phyloP scores from a whole-genome alignment of 2,797 vertebrate species.

The Aplochiton taeniatus region DNA sequence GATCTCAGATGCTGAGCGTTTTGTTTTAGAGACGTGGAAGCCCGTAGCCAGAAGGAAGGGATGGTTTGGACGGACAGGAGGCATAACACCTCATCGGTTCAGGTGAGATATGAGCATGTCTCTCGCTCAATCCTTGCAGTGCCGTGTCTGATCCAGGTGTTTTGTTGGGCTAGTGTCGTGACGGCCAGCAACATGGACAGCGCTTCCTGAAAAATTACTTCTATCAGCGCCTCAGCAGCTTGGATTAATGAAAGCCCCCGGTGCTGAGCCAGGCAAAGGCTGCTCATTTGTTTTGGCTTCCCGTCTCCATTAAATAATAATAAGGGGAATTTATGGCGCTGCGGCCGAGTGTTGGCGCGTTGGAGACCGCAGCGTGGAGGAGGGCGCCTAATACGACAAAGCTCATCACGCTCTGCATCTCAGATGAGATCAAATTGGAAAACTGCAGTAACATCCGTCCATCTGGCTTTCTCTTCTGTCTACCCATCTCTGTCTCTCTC shows the following conservation, averaged over 20 bases:
- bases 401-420: conserved; percentile 53
- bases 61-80: conserved; percentile 30
- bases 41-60: conserved; percentile 44
- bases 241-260: conserved; percentile 62
- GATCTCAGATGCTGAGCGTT: too few relatives aligned
- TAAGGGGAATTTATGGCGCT: conserved; percentile 61
- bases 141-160: conserved; percentile 38
- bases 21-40: too few relatives aligned
- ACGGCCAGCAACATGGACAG: conserved; percentile 31
- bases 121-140: conserved; percentile 37
- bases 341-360: conserved; percentile 34
- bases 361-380: conserved; percentile 16
- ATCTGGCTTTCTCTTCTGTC: not conserved
- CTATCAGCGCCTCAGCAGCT: conserved; percentile 56
- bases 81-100: conserved; percentile 31
- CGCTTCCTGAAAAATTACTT: conserved; percentile 59
- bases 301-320: conserved; percentile 70
- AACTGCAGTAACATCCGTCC: conserved; percentile 18
- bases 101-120: conserved; percentile 48
- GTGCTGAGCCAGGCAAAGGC: conserved; percentile 59
- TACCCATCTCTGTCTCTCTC: conserved; percentile 8
- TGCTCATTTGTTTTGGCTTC: conserved; percentile 63
- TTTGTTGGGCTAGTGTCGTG: conserved; percentile 32
- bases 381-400: conserved; percentile 32
- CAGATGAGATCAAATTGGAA: conserved; percentile 55